Evolutionary conservation across 37 sponge, comb jelly and placozoan species (phyloP), one percentile per base, ranked within the genome.

Genomic region (Hexactinellida sp.): DNA sequence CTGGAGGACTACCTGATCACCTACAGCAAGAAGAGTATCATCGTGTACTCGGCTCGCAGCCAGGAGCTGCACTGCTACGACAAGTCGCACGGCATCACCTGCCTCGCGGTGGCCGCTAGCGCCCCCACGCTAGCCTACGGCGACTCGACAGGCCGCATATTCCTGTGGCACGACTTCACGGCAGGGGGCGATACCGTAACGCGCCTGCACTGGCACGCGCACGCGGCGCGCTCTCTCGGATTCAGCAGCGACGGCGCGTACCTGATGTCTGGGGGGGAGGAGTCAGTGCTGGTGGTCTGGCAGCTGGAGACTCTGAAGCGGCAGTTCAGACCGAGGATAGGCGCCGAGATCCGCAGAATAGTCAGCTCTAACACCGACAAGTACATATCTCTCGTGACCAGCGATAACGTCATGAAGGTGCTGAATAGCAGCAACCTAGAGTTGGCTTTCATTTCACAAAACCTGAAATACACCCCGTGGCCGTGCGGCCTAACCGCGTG

Each of bases 241-340:
- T 96, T 94, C 88, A 90, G 88, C 0, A 82, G 87, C 39, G 95
- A 92, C 52, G 96, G 96, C 0, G 87, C 93, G 0, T 93, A 91
- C 55, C 86, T 96, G 37, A 76, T 93, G n/a, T 91, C 93, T 30
- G 97, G 95, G n/a, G 97, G 97, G 0, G 91, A 92, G 84, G 97
- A 96, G 83, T 82, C 83, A 37, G 97, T 96, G 13, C 84, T 96
- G 82, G 97, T 96, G 13, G 84, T 94, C 10, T 96, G 97, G 97
- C 92, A 92, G 84, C 54, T 96, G 38, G 90, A 86, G 32, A 89
- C 91, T 0, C 55, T 84, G 36, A 55, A 85, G 55, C 92, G 52
- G 9, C 88, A 92, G 38, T 96, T 92, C 86, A 84, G 87, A 25
- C 97, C 95, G 37, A 87, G 93, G 21, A 88, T 96, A 21, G 91